Base-by-base conservation (phyloP, 1,140 invertebrate genomes). In the Heliconius hewitsoni region DNA sequence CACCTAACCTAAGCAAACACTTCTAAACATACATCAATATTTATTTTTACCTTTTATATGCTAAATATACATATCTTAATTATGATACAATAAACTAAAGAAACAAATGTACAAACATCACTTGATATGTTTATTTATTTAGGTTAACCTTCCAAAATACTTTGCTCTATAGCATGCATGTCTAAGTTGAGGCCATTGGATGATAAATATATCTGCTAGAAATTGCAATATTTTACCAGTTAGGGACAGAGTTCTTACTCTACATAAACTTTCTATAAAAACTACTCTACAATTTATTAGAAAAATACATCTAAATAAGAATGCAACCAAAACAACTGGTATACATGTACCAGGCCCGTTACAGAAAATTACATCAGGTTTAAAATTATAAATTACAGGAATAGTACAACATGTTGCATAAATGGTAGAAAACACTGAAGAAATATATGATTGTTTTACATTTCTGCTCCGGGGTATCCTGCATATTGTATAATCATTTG, bases 271-370 rank as follows among this genome's bases (percentile, higher is more conserved):
- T 95, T 99, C 99, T 72, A 99, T 95, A 94, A 98, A 99, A 46
- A 99, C 95, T 77, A 99, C 97, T 90, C 96, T 97, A 79, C 96
- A 96, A 80, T 97, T 95, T 39, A 95, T 91, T 11, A 98, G 86
- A 80, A 95, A 96, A 0, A 97, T 88, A 39, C 96, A 90, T 95
- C 97, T 96, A 78, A 96, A 95, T 0, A 97, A n/a, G 89, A 96
- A 97, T 23, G 96, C 96, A 73, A 97, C 95, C 16, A 97, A 80
- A 94, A 98, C 98, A 57, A 98, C 93, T 46, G 98, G 98, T 81
- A 99, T 96, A 94, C 98, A 99, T 8, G 98, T 99, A 37, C 98
- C 99, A 74, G 99, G 99, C 1, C 99, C 99, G 95, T 99, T 99
- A 88, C 98, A 98, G 2, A 99, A 90, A 78, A 99, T 95, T 78